Conservation (phyloP, 2,888 invertebrate genomes). For the Parnassius smintheus region DNA sequence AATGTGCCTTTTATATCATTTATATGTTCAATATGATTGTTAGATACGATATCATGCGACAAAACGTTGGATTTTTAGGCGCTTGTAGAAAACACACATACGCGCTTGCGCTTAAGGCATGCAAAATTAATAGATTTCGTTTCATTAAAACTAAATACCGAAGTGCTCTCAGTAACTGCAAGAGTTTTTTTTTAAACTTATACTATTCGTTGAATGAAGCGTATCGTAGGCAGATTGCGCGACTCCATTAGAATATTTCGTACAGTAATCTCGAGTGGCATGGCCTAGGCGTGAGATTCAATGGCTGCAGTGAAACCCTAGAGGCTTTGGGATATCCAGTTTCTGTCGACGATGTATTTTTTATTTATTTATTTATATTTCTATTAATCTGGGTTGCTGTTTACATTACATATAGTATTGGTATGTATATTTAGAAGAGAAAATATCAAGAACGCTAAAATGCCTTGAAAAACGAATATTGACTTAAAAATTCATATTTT, state of each 20-base stretch:
- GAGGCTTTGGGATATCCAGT: constrained; percentile 33
- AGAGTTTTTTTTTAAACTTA: constrained; percentile 22
- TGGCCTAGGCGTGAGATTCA: constrained; percentile 39
- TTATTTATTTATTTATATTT: constrained; percentile 10
- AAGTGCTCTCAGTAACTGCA: constrained; percentile 19
- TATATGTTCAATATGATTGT: too few species aligned
- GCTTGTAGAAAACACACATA: too few species aligned
- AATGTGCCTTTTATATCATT: too few species aligned
- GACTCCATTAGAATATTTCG: constrained; percentile 49
- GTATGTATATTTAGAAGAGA: too few species aligned
- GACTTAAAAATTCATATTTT: too few species aligned
- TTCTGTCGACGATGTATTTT: constrained; percentile 30
- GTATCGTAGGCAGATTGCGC: constrained; percentile 23
- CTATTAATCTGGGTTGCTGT: too few species aligned
- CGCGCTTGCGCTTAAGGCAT: too few species aligned
- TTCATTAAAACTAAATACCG: constrained; percentile 9
- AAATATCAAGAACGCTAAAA: too few species aligned
- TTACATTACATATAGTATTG: too few species aligned
- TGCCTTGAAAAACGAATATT: too few species aligned
- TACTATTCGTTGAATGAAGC: constrained; percentile 5
- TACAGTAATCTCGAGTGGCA: constrained; percentile 44
- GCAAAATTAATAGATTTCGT: neutral
- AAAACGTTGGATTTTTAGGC: too few species aligned
- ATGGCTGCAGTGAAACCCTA: constrained; percentile 38
- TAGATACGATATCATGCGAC: too few species aligned